Evolutionary conservation across 2,888 invertebrate genomes (phyloP), one percentile per base, ranked within the genome.

Genomic region (Carpatolechia fugitivella): DNA sequence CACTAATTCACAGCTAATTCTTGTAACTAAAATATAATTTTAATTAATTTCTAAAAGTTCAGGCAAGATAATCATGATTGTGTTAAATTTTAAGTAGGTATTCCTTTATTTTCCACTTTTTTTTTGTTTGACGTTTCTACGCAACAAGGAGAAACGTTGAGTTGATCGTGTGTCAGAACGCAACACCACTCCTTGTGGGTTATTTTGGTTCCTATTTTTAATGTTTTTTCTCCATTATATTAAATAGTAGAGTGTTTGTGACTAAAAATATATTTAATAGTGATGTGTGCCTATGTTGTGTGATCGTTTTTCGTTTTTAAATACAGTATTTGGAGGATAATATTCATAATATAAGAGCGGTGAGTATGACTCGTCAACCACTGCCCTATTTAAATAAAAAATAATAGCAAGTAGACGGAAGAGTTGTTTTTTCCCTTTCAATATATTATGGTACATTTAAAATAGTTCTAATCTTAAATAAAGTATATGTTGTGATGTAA

Each of bases 141-240:
- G 11, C 7, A 16, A 36, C n/a, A 11, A 20, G 31, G 18, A 31
- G 24, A 41, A 29, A 36, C n/a, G 24, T 24, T n/a, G n/a, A n/a
- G n/a, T n/a, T n/a, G n/a, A 18, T 44, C 5, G 11, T 31, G 62
- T 68, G 68, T 66, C 63, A 18, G 66, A 70, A 71, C 71, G 69
- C 53, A 57, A 59, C 61, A 72, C 70, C 72, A 74, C 72, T 73
- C 69, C 69, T 70, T 62, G 62, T 60, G 59, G 62, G 62, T 60
- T 72, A 68, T 69, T 72, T 69, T 65, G 65, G 63, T 49, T 33
- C 33, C 33, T 49, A 49, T 33, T 49, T 35, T 1, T 31, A 47
- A n/a, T 60, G 18, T 57, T 53, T 60, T 59, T 60, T 56, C 41
- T 59, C 57, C 55, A 59, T 56, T 49, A 49, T 41, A 24, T 55